Percentiles rank a stretch among this genome's conserved stretches.
phyloP scores from a whole-genome alignment of 2,888 invertebrate genomes.

The Platerodrilus igneus region DNA sequence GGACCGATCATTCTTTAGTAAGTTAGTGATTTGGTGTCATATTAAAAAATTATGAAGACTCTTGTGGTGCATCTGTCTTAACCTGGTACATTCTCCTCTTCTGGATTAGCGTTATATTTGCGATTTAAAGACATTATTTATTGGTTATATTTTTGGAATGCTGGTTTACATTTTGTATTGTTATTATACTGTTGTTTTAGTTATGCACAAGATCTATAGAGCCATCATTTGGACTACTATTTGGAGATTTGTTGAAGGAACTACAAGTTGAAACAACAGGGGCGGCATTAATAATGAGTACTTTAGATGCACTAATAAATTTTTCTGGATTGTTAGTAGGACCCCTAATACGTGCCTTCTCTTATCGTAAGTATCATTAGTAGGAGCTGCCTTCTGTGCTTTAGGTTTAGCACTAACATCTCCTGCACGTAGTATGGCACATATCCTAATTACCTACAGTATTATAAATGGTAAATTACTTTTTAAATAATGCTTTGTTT shows the following conservation, averaged over 20 bases:
- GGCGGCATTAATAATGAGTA: conserved; percentile 70
- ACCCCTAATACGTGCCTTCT: conserved; percentile 70
- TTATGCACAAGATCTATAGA: conserved; percentile 75
- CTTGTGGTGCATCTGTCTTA: too few species aligned
- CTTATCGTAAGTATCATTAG: conserved; percentile 65
- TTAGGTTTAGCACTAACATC: conserved; percentile 64
- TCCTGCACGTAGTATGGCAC: conserved; percentile 66
- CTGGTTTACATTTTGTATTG: not conserved
- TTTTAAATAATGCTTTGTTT: not conserved
- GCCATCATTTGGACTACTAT: conserved; percentile 76
- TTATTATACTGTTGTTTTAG: conserved; percentile 57
- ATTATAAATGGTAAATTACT: conserved; percentile 62
- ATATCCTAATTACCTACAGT: conserved; percentile 68
- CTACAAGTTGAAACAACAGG: conserved; percentile 71
- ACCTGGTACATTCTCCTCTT: too few species aligned
- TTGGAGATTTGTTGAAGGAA: conserved; percentile 65
- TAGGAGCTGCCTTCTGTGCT: conserved; percentile 63
- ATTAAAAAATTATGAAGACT: too few species aligned
- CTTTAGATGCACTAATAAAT: conserved; percentile 71
- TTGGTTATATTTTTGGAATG: too few species aligned
- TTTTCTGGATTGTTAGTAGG: conserved; percentile 75
- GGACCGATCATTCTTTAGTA: too few species aligned
- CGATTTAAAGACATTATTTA: too few species aligned
- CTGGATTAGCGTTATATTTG: too few species aligned
- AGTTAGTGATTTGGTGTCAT: too few species aligned